Percentiles rank a stretch among this genome's conserved stretches.
phyloP scores from a whole-genome alignment of 2,888 invertebrate genomes.

The Acanthoscelides obtectus region DNA sequence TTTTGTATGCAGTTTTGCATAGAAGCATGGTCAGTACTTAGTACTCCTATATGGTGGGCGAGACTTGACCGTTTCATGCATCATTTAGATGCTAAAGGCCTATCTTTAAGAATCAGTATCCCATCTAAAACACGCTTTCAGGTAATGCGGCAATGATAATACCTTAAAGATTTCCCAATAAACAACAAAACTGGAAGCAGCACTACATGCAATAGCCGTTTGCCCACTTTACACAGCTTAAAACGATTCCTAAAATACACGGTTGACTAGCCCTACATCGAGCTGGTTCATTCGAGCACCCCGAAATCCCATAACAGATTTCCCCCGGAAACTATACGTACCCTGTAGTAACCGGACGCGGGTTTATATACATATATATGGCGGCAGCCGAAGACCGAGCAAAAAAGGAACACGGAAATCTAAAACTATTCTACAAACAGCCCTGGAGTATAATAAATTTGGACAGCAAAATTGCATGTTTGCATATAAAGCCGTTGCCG shows the following conservation, averaged over 20 bases:
- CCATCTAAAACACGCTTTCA: too few relatives aligned
- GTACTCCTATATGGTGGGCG: too few relatives aligned
- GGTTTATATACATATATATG: background rate
- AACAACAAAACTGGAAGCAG: too few relatives aligned
- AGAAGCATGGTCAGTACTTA: too few relatives aligned
- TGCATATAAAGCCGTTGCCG: background rate
- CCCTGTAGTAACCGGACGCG: background rate
- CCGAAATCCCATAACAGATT: background rate
- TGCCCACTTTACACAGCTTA: background rate
- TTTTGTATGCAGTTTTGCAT: too few relatives aligned
- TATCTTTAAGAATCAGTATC: too few relatives aligned
- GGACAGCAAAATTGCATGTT: background rate
- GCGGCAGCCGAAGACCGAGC: background rate
- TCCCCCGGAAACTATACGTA: background rate
- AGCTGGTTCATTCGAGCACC: background rate
- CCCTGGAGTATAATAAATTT: slow-evolving; percentile 1
- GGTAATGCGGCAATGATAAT: too few relatives aligned
- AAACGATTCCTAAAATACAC: background rate
- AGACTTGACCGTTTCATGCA: too few relatives aligned
- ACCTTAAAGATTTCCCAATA: too few relatives aligned
- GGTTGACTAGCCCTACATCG: background rate
- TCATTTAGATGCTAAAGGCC: too few relatives aligned
- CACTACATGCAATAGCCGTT: too few relatives aligned
- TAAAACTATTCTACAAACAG: background rate
- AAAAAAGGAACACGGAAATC: background rate